These are phyloP conservation scores for Lasioglossum malachurum DNA, from an alignment of 2,888 invertebrate genomes.

Conservation along the genomic window DNA sequence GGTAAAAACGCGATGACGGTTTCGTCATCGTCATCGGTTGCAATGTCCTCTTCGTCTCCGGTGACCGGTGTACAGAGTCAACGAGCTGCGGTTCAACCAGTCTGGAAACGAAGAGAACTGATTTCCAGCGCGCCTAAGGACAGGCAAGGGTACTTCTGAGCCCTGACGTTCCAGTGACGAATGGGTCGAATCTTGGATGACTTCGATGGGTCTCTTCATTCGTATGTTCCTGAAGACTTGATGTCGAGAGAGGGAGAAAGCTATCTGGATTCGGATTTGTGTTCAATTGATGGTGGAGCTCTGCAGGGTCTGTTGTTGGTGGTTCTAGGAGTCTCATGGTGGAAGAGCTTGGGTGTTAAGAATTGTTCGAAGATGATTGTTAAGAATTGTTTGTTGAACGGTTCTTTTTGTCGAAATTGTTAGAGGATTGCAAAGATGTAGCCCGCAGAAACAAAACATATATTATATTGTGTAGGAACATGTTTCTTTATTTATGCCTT, in stretches of 20 bases:
- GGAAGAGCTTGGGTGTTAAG: not conserved
- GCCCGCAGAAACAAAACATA: not conserved
- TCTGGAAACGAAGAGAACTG: slow-evolving; percentile 93
- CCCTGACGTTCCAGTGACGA: slow-evolving; percentile 15
- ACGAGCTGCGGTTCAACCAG: slow-evolving; percentile 81
- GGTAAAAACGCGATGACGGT: slow-evolving; percentile 72
- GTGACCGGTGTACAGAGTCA: slow-evolving; percentile 69
- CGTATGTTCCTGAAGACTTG: not conserved
- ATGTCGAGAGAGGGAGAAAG: not conserved
- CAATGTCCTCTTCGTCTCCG: slow-evolving; percentile 71
- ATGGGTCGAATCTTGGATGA: slow-evolving; percentile 49
- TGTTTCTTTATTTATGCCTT: not conserved
- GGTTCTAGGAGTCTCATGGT: not conserved
- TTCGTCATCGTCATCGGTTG: slow-evolving; percentile 71
- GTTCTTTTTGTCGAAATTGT: not conserved
- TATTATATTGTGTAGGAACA: not conserved
- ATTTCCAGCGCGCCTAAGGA: slow-evolving; percentile 91
- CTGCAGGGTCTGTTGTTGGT: not conserved
- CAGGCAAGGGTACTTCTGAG: slow-evolving; percentile 78
- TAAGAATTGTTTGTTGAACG: not conserved
- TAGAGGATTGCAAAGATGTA: not conserved
- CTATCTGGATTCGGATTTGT: not conserved
- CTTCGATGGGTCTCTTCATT: not conserved
- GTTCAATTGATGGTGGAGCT: not conserved
- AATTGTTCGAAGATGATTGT: not conserved